Evolutionary conservation across 2,113 vertebrate genomes (phyloP).

Genomic region (Ancistrus triradiatus): DNA sequence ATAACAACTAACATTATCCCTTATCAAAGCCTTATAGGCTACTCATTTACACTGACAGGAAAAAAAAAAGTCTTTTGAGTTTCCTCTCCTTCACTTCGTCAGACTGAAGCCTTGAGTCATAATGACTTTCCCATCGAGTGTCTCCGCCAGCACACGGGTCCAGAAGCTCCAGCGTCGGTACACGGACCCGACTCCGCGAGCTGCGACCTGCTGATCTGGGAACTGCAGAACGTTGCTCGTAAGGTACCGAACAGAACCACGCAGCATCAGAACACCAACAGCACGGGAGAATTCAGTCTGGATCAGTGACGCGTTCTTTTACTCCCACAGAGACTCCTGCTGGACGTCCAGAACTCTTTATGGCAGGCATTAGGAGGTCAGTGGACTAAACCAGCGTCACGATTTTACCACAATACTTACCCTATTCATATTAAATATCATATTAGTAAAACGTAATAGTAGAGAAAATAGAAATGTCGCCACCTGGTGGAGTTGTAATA

Average conservation of each 20-base stretch:
- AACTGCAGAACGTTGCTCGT: conserved; percentile 25
- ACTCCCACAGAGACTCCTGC: conserved; percentile 36
- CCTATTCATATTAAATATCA: too few species aligned
- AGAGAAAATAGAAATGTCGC: too few species aligned
- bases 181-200: too few species aligned
- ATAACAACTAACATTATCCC: too few species aligned
- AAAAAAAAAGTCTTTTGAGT: too few species aligned
- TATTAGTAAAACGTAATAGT: too few species aligned
- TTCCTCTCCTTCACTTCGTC: background rate
- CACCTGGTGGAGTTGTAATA: too few species aligned
- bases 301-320: background rate
- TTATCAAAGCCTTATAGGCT: too few species aligned
- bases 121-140: conserved; percentile 44
- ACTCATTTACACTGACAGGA: too few species aligned
- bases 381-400: too few species aligned
- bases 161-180: background rate
- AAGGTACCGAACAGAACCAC: conserved; percentile 43
- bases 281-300: background rate
- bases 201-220: conserved; percentile 40
- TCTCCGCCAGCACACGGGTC: conserved; percentile 26
- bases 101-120: conserved; percentile 15
- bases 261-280: too few species aligned
- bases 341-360: conserved; percentile 43
- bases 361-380: conserved; percentile 41
- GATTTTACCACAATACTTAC: too few species aligned